Percentiles rank a stretch among this genome's conserved stretches.
Evolutionary conservation across 2,113 vertebrate species (phyloP).

Genomic region (Nothoprocta perdicaria): DNA sequence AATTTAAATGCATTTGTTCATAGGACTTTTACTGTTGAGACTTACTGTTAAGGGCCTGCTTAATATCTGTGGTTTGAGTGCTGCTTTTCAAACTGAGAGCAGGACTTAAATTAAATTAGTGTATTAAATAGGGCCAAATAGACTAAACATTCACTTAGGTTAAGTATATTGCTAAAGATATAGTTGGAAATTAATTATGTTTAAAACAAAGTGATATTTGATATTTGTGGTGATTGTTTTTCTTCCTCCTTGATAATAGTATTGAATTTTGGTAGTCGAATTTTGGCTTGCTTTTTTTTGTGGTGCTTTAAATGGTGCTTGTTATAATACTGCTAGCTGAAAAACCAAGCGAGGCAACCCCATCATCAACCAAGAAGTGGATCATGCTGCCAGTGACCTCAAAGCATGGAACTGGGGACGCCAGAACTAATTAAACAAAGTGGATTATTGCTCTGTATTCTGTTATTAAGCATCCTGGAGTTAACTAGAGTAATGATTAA

Average conservation of each 20-base stretch:
- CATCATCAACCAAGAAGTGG: not conserved
- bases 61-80: not conserved
- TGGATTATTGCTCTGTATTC: not conserved
- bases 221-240: not conserved
- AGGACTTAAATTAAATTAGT: not conserved
- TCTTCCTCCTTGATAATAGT: not conserved
- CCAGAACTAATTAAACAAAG: slow-evolving; percentile 17
- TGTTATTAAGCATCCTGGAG: not conserved
- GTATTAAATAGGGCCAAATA: not conserved
- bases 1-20: not conserved
- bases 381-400: slow-evolving; percentile 27
- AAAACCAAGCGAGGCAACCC: not conserved
- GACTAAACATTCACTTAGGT: not conserved
- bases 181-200: not conserved
- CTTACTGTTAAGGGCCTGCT: not conserved
- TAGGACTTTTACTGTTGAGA: not conserved
- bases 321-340: not conserved
- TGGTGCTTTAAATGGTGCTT: not conserved
- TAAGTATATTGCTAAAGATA: not conserved
- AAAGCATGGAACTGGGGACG: not conserved
- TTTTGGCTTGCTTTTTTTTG: not conserved
- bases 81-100: slow-evolving; percentile 1
- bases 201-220: not conserved
- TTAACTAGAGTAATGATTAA: slow-evolving; percentile 35
- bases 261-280: not conserved